These are phyloP conservation scores for Petrocephalus zakoni DNA, from an alignment of 2,113 vertebrate species.

Conservation along the genomic window DNA sequence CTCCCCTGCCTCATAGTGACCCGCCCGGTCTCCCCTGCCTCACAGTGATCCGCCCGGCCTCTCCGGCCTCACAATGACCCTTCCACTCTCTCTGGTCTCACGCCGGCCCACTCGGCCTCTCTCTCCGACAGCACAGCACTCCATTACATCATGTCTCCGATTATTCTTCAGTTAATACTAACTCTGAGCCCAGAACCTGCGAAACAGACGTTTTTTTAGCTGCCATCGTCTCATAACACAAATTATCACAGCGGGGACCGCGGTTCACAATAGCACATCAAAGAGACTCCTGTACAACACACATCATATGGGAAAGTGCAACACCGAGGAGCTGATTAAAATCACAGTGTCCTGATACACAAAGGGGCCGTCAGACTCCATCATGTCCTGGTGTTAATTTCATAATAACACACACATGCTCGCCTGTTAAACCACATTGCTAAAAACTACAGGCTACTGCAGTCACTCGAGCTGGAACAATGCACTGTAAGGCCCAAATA, in stretches of 20 bases:
- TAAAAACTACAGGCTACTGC: not conserved
- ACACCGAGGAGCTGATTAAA: not conserved
- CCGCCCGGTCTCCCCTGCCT: not conserved
- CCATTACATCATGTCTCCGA: not conserved
- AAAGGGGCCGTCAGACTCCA: not conserved
- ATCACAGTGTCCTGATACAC: not conserved
- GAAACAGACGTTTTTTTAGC: not conserved
- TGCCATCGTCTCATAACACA: not conserved
- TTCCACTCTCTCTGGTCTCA: constrained; percentile 30
- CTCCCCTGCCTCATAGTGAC: not conserved
- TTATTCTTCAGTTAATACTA: not conserved
- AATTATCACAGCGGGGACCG: constrained; percentile 42
- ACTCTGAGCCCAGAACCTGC: not conserved
- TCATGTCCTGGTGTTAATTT: not conserved
- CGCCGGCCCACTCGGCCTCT: constrained; percentile 53
- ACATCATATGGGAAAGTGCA: not conserved
- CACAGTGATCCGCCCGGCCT: not conserved
- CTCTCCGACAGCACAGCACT: constrained; percentile 28
- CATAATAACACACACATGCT: not conserved
- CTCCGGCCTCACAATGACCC: not conserved
- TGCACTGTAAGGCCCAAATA: not conserved
- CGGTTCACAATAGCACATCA: not conserved
- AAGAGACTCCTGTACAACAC: not conserved
- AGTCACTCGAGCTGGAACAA: not conserved
- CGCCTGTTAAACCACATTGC: not conserved